Conservation (phyloP, 2,797 vertebrate genomes). For the Gymnopithys bicolor region DNA sequence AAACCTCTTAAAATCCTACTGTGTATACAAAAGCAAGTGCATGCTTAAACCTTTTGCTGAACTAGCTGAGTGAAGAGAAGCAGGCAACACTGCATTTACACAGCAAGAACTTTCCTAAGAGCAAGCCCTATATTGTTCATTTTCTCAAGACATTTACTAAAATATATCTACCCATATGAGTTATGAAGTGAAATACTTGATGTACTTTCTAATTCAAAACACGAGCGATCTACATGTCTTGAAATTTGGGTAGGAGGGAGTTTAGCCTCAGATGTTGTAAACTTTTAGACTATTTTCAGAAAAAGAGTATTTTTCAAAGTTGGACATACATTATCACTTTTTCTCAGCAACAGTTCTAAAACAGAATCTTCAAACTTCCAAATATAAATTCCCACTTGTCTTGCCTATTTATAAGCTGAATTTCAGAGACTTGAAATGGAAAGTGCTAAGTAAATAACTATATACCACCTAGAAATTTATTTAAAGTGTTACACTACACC, state of each 20-base stretch:
- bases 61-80: neutral
- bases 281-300: neutral
- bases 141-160: neutral
- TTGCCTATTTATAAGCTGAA: neutral
- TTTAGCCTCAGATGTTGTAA: rapidly evolving
- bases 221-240: neutral
- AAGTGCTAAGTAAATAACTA: neutral
- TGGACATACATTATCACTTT: neutral
- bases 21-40: neutral
- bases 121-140: neutral
- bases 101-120: neutral
- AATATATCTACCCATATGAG: neutral
- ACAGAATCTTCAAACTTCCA: neutral
- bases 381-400: neutral
- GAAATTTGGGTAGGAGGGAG: neutral
- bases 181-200: neutral
- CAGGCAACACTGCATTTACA: neutral
- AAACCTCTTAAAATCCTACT: neutral
- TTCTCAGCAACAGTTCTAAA: neutral
- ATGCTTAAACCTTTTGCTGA: neutral
- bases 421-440: neutral
- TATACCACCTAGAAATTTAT: neutral
- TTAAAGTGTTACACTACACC: neutral
- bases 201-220: neutral
- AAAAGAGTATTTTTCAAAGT: neutral